Percentiles rank a stretch among this genome's conserved stretches.
Conservation (phyloP, 2,888 invertebrate genomes). For the Conomelus anceps region DNA sequence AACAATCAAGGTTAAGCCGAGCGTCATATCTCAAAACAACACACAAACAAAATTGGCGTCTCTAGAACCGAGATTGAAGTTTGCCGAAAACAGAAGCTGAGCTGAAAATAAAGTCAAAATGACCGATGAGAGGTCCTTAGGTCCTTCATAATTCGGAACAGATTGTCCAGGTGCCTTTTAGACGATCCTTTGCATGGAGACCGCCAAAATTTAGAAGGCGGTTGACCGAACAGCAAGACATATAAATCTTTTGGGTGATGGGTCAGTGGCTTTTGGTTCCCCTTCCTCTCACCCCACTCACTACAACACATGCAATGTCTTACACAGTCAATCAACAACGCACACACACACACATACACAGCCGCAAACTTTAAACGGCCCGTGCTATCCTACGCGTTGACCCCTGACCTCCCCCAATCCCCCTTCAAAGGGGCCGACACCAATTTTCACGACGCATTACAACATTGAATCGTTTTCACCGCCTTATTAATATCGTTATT, state of each 20-base stretch:
- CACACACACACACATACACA: neutral
- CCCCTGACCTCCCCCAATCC: neutral
- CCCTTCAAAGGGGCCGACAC: neutral
- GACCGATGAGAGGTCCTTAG: neutral
- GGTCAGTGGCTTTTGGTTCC: neutral
- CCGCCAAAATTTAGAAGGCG: neutral
- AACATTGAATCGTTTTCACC: neutral
- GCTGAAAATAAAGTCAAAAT: neutral
- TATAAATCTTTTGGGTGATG: neutral
- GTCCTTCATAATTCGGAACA: neutral
- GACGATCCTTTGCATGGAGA: too few species aligned
- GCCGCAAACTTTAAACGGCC: neutral
- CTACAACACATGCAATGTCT: neutral
- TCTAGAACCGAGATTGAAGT: too few species aligned
- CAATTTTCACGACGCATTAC: neutral
- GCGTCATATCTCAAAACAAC: too few species aligned
- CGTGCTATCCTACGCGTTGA: neutral
- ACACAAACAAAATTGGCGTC: too few species aligned
- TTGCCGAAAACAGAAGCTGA: neutral
- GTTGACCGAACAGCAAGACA: neutral
- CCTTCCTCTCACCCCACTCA: neutral
- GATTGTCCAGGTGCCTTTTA: neutral
- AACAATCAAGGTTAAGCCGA: too few species aligned
- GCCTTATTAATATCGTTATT: neutral
- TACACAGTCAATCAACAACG: neutral